Percentiles rank a stretch among this genome's conserved stretches.
Conservation (phyloP, 2,888 invertebrate genomes). For the Abrostola triplasia region DNA sequence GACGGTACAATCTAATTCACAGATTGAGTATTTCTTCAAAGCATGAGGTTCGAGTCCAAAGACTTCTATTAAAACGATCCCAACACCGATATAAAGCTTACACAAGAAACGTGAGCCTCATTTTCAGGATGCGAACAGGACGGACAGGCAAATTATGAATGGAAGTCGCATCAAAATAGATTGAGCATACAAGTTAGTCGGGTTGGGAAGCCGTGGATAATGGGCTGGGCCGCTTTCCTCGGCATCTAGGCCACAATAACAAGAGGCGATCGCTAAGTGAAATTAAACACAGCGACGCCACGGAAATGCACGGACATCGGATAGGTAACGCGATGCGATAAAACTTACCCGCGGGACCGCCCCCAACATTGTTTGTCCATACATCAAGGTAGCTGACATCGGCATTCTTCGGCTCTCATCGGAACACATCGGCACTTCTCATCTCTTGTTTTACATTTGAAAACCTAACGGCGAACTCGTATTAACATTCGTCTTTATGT, state of each 20-base stretch:
- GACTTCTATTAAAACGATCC: constrained; percentile 28
- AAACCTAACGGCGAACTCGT: constrained; percentile 38
- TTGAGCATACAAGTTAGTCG: constrained; percentile 60
- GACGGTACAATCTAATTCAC: too few relatives aligned
- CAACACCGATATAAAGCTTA: constrained; percentile 25
- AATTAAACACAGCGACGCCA: constrained; percentile 64
- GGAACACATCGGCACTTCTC: constrained; percentile 24
- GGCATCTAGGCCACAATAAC: constrained; percentile 77
- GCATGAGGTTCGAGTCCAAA: constrained; percentile 17
- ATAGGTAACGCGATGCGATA: constrained; percentile 45
- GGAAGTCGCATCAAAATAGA: constrained; percentile 34
- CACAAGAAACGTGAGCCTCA: constrained; percentile 32
- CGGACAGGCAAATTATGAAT: constrained; percentile 45
- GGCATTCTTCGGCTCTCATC: constrained; percentile 28
- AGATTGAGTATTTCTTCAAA: neutral
- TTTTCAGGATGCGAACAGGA: constrained; percentile 38
- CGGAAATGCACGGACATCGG: constrained; percentile 58
- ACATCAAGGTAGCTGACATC: constrained; percentile 31
- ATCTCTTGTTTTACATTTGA: constrained; percentile 46
- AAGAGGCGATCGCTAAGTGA: constrained; percentile 71
- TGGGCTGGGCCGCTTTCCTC: constrained; percentile 77
- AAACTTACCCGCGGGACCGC: constrained; percentile 33
- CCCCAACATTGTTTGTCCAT: constrained; percentile 44
- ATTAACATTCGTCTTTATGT: constrained; percentile 39
- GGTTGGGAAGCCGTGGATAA: constrained; percentile 68